Evolutionary conservation across 2,888 invertebrate genomes (phyloP).

Genomic region (Neria commutata): DNA sequence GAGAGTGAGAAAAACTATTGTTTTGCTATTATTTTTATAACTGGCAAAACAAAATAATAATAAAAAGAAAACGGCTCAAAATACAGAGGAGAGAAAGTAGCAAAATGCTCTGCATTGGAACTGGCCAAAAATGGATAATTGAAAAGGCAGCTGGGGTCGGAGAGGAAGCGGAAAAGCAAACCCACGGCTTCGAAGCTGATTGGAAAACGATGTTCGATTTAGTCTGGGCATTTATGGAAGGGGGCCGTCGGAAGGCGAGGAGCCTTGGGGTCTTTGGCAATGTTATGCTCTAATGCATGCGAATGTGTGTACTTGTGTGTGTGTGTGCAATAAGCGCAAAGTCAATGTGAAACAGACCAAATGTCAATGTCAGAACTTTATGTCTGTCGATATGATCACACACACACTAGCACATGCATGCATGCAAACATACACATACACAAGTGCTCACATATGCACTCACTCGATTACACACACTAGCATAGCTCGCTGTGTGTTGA

Average conservation of each 20-base stretch:
- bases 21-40: no score
- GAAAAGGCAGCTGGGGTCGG: background rate
- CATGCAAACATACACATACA: constrained; percentile 22
- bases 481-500: constrained; percentile 3
- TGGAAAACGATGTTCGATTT: constrained; percentile 45
- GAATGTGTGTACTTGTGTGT: constrained; percentile 2
- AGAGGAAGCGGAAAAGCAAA: background rate
- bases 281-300: background rate
- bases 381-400: no score
- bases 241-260: background rate
- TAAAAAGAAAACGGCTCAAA: background rate
- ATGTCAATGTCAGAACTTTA: constrained; percentile 45
- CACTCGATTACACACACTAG: background rate
- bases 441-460: background rate
- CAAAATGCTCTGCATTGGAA: no score
- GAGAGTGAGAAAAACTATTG: background rate
- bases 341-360: constrained; percentile 44
- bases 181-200: constrained; percentile 23
- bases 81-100: background rate
- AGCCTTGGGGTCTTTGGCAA: background rate
- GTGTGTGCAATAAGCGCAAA: constrained; percentile 34
- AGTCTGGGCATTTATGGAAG: constrained; percentile 27
- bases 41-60: background rate
- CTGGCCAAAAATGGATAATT: background rate
- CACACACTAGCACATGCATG: background rate